phyloP scores from a whole-genome alignment of 2,888 invertebrate species.

The Eilema sororculum region DNA sequence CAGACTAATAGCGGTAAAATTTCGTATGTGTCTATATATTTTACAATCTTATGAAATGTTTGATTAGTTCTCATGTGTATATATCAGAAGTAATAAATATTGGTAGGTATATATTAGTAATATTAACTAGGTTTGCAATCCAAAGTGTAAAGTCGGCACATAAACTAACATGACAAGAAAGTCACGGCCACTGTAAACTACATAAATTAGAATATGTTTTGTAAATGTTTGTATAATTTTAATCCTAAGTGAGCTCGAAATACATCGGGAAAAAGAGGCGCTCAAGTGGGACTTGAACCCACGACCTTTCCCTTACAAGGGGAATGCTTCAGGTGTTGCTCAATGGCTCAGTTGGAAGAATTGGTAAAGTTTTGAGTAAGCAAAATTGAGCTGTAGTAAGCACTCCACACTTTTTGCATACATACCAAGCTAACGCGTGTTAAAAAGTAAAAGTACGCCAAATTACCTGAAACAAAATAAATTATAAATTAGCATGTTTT shows the following conservation, averaged over 20 bases:
- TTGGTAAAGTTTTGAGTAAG: too few relatives aligned
- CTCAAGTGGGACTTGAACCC: too few relatives aligned
- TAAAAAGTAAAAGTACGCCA: neutral
- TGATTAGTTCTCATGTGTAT: neutral
- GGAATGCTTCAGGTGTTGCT: too few relatives aligned
- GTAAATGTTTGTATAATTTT: neutral
- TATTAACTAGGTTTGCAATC: neutral
- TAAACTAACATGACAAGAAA: neutral
- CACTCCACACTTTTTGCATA: too few relatives aligned
- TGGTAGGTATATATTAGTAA: neutral
- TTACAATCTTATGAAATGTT: neutral
- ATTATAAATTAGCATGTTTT: neutral
- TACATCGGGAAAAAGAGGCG: too few relatives aligned
- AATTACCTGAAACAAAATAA: neutral
- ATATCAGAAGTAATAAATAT: neutral
- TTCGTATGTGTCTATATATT: neutral
- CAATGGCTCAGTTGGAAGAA: too few relatives aligned
- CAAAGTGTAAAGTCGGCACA: neutral
- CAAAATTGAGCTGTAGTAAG: too few relatives aligned
- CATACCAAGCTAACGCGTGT: too few relatives aligned
- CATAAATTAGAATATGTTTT: neutral
- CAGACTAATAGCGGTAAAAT: too few relatives aligned
- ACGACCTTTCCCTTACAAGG: too few relatives aligned
- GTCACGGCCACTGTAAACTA: neutral
- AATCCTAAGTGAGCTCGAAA: too few relatives aligned